A percentile compares a stretch with the other conserved stretches of the same genome.
These are phyloP conservation scores for Syngnathus scovelli DNA, from an alignment of 2,113 vertebrate genomes.

Conservation along the genomic window DNA sequence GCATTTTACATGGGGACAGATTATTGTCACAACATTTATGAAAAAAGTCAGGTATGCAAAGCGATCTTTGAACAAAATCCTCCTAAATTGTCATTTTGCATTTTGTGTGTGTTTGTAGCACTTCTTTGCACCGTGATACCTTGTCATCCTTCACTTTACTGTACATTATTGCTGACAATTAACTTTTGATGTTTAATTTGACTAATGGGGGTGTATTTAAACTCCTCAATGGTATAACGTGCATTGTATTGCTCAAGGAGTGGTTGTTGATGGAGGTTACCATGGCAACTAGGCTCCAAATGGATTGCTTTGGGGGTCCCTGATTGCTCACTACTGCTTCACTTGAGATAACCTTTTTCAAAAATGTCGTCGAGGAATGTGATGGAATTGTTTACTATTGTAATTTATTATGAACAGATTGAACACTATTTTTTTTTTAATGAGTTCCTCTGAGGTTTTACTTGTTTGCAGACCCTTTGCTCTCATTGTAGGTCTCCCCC, in stretches of 20 bases:
- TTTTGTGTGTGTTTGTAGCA: neutral
- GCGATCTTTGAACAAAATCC: neutral
- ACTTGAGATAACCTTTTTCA: conserved; percentile 27
- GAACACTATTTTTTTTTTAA: neutral
- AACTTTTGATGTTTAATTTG: conserved; percentile 11
- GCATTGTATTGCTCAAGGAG: conserved; percentile 58
- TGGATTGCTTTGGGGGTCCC: conserved; percentile 9
- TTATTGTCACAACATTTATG: neutral
- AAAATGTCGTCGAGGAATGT: neutral
- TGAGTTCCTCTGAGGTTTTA: neutral
- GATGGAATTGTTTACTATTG: neutral
- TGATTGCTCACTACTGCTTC: conserved; percentile 17
- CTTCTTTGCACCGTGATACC: neutral
- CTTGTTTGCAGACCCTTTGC: neutral
- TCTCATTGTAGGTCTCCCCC: neutral
- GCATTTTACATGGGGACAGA: neutral
- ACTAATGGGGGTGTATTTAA: neutral
- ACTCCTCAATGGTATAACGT: conserved; percentile 11
- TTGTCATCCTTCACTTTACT: conserved; percentile 21
- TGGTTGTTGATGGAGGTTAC: conserved; percentile 28
- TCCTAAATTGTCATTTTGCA: neutral
- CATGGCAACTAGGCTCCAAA: conserved; percentile 10
- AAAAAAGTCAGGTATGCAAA: neutral
- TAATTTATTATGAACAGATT: neutral
- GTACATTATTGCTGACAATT: conserved; percentile 68